Conservation (phyloP, 92 coral and sea anemone genomes). For the Ricordea florida region DNA sequence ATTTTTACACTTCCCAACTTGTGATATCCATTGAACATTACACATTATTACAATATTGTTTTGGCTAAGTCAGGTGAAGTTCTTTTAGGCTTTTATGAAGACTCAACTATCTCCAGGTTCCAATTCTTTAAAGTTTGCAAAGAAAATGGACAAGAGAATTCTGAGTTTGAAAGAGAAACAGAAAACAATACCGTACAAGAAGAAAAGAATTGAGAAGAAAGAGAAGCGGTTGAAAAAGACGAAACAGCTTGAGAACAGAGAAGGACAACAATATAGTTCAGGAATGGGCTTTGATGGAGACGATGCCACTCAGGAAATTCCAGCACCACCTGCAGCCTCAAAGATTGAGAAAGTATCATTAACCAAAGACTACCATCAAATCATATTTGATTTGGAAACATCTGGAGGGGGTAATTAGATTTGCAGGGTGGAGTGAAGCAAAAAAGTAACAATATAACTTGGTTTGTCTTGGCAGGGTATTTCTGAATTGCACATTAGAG, state of each 20-base stretch:
- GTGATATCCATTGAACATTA: neutral
- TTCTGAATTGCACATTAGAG: too few relatives aligned
- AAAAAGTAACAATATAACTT: neutral
- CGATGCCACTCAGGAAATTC: slow-evolving; percentile 12
- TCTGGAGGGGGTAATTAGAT: slow-evolving; percentile 9
- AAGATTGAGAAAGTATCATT: neutral
- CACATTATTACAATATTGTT: too few relatives aligned
- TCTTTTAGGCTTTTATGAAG: slow-evolving; percentile 13
- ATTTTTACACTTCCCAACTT: too few relatives aligned
- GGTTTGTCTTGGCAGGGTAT: neutral
- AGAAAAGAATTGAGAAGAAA: neutral
- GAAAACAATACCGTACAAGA: neutral
- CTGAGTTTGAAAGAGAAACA: neutral
- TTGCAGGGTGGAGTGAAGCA: slow-evolving; percentile 9
- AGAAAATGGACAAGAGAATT: slow-evolving; percentile 1
- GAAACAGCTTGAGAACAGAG: slow-evolving; percentile 37
- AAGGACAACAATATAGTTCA: slow-evolving; percentile 36
- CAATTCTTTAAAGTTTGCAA: neutral
- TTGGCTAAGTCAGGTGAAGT: too few relatives aligned
- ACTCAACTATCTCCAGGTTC: slow-evolving; percentile 9
- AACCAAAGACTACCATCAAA: neutral
- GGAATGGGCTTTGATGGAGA: slow-evolving; percentile 45
- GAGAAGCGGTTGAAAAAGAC: slow-evolving; percentile 7
- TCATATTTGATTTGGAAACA: neutral
- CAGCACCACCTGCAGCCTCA: slow-evolving; percentile 2